Evolutionary conservation across 2,797 vertebrate genomes (phyloP), one percentile per base, ranked within the genome.

Genomic region (Myotis findleyi): DNA sequence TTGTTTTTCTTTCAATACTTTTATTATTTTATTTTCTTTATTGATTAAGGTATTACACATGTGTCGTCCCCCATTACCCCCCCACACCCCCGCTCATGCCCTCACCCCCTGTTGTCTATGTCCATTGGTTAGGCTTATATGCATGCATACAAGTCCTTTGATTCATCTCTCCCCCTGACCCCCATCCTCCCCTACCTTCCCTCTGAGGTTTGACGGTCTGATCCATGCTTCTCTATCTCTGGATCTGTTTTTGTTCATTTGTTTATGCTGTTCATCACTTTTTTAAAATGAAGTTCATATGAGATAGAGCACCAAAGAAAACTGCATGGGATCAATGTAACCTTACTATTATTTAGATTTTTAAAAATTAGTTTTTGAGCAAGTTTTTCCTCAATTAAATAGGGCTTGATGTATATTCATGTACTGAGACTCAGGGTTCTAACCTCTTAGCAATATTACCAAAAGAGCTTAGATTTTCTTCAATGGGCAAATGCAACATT

Each of bases 381-480:
- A 77, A 75, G 82, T 66, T 87, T 87, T 79, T 85, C 51, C 25
- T 85, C 57, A 75, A 16, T 76, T 68, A 44, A 90, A 77, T 82
- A 21, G 69, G 3, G 20, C 9, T 41, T 51, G 18, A 59, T n/a
- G 0, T 73, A 10, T 18, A 72, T 51, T 51, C 27, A 87, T 18
- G 3, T 57, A 30, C 7, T 21, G 20, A 92, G 41, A 85, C 41
- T 85, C 13, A 30, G 23, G 23, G 88, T 25, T 92, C 80, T 69
- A 47, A 92, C 68, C 25, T 85, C 20, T 76, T 41, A 87, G 25
- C 20, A 81, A 57, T 57, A 47, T 68, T 64, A 81, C 17, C 8
- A 23, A 87, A 83, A 79, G n/a, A 91, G 21, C 20, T 94, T 88
- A 59, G 49, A 57, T 84, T 94, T 57, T 85, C 57, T 75, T 75